These are phyloP conservation scores for Coturnix japonica DNA, from an alignment of 2,113 vertebrate genomes.

Conservation along the genomic window DNA sequence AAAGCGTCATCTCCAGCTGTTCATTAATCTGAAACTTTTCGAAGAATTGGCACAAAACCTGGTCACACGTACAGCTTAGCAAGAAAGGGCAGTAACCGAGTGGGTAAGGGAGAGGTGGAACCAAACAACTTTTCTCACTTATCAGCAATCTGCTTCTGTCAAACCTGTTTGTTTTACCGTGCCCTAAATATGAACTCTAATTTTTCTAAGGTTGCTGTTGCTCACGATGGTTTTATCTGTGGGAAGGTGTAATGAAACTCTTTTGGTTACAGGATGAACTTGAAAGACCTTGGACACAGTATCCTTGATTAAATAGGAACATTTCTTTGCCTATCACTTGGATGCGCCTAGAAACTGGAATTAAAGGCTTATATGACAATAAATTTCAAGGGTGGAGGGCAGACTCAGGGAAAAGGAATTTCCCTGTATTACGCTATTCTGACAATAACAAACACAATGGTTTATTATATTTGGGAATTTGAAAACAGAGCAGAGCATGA, in stretches of 20 bases:
- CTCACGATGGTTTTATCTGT: background rate
- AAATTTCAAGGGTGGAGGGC: background rate
- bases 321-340: background rate
- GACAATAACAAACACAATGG: background rate
- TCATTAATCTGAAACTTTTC: background rate
- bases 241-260: background rate
- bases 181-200: background rate
- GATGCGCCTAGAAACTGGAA: background rate
- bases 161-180: background rate
- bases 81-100: background rate
- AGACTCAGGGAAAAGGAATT: background rate
- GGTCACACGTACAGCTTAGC: background rate
- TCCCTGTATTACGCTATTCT: background rate
- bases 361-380: background rate
- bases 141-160: background rate
- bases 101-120: background rate
- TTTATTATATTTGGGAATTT: background rate
- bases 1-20: background rate
- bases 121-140: background rate
- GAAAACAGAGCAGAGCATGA: background rate
- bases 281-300: background rate
- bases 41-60: background rate
- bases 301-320: background rate
- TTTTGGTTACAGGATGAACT: background rate
- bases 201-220: background rate